These are phyloP conservation scores for Eurystomus glaucurus DNA, from an alignment of 2,797 vertebrate genomes.

Conservation along the genomic window DNA sequence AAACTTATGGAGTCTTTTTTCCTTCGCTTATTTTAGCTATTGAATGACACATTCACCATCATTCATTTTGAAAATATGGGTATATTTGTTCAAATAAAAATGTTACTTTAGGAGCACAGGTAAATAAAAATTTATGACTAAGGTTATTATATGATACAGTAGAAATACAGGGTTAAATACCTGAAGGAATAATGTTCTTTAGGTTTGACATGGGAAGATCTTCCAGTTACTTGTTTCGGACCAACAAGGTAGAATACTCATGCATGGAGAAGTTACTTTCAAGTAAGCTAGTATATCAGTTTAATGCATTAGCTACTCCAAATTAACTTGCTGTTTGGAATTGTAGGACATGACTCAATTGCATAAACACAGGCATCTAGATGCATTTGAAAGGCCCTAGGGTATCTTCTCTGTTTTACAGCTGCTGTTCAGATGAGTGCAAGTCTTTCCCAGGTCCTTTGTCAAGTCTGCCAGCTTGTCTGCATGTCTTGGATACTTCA, in stretches of 20 bases:
- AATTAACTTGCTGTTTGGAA: conserved; percentile 50
- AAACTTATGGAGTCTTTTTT: not conserved
- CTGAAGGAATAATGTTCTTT: not conserved
- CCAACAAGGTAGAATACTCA: not conserved
- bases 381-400: conserved; percentile 46
- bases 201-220: not conserved
- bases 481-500: not conserved
- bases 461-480: conserved; percentile 28
- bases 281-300: not conserved
- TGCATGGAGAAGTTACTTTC: not conserved
- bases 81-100: conserved; percentile 12
- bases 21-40: not conserved
- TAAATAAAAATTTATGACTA: not conserved
- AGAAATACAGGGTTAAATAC: not conserved
- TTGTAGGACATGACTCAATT: conserved; percentile 44
- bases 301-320: conserved; percentile 49
- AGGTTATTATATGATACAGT: not conserved
- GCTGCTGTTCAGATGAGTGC: conserved; percentile 6
- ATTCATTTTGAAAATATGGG: conserved; percentile 8
- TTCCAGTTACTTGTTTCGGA: not conserved
- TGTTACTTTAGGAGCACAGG: not conserved
- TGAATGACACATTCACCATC: not conserved
- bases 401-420: conserved; percentile 38
- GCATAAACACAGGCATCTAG: conserved; percentile 38
- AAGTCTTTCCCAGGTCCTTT: conserved; percentile 30